Conservation (phyloP, 2,888 invertebrate genomes). For the Thecocarcelia acutangulata region DNA sequence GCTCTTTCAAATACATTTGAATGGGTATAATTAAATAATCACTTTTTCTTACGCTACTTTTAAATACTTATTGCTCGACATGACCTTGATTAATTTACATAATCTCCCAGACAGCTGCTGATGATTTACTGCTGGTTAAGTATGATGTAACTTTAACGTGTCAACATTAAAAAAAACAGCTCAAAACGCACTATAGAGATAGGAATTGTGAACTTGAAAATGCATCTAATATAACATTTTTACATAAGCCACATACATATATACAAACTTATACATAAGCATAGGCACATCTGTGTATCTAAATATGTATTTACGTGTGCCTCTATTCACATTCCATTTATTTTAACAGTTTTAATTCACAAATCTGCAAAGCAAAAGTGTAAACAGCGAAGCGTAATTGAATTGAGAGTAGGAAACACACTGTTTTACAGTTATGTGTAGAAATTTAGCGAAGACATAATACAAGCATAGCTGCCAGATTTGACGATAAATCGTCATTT, state of each 20-base stretch:
- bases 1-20: neutral
- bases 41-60: neutral
- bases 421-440: neutral
- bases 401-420: no score
- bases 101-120: neutral
- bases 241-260: neutral
- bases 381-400: constrained; percentile 11
- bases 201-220: constrained; percentile 62
- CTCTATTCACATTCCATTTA: no score
- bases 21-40: no score
- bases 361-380: constrained; percentile 22
- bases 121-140: constrained; percentile 4
- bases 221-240: neutral
- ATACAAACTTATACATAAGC: neutral
- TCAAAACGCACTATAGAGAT: constrained; percentile 42
- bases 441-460: neutral
- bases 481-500: no score
- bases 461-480: no score
- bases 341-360: neutral
- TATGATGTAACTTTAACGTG: constrained; percentile 52
- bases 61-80: neutral
- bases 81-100: neutral
- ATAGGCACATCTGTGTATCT: neutral
- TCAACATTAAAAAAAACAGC: constrained; percentile 20
- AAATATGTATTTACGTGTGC: no score